Percentiles rank a stretch among this genome's conserved stretches.
Evolutionary conservation across 2,113 vertebrate genomes (phyloP).

Genomic region (Benitochromis conjunctus): DNA sequence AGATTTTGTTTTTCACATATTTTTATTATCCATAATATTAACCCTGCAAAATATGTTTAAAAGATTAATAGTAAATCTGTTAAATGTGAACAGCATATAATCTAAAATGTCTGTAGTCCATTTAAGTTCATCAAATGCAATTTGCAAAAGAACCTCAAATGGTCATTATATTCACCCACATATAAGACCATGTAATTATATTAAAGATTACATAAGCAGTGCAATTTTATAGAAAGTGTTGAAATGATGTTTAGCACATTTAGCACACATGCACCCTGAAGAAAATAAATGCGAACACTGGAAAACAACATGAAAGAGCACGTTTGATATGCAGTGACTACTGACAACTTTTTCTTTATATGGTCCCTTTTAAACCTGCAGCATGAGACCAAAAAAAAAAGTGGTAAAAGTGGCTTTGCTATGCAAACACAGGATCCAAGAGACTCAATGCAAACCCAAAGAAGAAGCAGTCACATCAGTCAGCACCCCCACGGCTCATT

Average conservation of each 20-base stretch:
- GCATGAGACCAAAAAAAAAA: background rate
- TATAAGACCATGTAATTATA: background rate
- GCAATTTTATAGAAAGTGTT: background rate
- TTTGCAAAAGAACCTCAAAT: background rate
- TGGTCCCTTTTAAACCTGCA: constrained; percentile 7
- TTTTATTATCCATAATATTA: background rate
- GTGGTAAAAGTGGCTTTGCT: background rate
- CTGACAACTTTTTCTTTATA: constrained; percentile 34
- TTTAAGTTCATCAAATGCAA: background rate
- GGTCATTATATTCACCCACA: background rate
- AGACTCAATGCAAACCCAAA: background rate
- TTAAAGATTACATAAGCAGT: background rate
- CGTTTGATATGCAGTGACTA: constrained; percentile 30
- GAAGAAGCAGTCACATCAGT: background rate
- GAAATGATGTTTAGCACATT: constrained; percentile 9
- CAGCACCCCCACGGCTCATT: background rate
- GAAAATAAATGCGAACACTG: constrained; percentile 30
- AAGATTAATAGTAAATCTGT: background rate
- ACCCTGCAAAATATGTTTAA: background rate
- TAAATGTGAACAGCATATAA: background rate
- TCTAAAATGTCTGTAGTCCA: background rate
- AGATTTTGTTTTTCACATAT: background rate
- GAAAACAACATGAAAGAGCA: constrained; percentile 26
- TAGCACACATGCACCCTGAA: constrained; percentile 23
- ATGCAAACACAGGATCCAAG: constrained; percentile 6